Evolutionary conservation across 2,113 vertebrate species (phyloP), one percentile per base, ranked within the genome.

Genomic region (Capreolus pygargus): DNA sequence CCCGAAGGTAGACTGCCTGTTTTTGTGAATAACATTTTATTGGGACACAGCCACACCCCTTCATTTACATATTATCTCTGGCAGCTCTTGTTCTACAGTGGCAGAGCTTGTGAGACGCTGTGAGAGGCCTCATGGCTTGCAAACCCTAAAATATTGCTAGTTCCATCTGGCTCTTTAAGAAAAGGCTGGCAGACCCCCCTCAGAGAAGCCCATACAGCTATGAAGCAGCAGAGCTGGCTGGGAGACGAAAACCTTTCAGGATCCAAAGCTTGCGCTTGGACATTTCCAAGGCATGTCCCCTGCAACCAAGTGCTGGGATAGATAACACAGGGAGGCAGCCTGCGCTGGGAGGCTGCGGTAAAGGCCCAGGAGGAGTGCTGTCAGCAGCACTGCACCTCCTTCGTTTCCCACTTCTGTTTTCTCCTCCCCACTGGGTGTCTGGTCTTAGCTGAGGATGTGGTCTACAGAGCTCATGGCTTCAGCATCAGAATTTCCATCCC

Each of bases 381-480:
- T 25, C 21, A 17, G 17, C 30, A 2, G 2, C 6, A 0, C 6
- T 0, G 1, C 43, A 28, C 23, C 9, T 47, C 54, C 6, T 11
- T 15, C 33, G 36, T 45, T n/a, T 1, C 15, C 7, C 15, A 14
- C 58, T 17, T 52, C 57, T 61, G 55, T 61, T 70, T 50, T 84
- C 74, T 23, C 23, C 58, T 91, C 23, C 7, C 25, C 0, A 5
- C 57, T 70, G 2, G 1, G 15, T 12, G 6, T 43, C 54, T 60
- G 27, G 39, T 84, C 79, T 96, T 92, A 92, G 96, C 98, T 81
- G 28, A 97, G 91, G 97, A 96, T 94, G 85, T 84, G 81, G 89
- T 88, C 47, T 1, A 1, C 33, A 7, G 91, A 97, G 89, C 96
- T 14, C 86, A 92, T 36, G 6, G 39, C 19, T 36, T 28, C 33